Conservation (phyloP, 1,140 invertebrate species). For the Cherax destructor region DNA sequence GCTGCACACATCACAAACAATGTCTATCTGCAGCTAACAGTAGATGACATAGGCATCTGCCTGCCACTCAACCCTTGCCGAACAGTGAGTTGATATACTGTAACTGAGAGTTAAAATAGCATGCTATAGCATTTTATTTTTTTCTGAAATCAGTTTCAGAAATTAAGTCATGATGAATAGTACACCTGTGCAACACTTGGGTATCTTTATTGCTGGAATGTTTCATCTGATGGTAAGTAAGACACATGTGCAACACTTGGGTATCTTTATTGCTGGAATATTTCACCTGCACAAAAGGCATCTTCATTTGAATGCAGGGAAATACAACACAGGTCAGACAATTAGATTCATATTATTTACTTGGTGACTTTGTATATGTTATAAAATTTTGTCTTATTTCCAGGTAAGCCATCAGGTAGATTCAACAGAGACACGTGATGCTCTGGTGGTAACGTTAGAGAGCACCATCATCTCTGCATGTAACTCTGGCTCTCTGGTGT, state of each 20-base stretch:
- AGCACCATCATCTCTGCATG: conserved; percentile 95
- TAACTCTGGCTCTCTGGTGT: conserved; percentile 87
- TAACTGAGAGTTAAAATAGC: no score
- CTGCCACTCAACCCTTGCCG: conserved; percentile 88
- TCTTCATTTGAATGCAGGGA: no score
- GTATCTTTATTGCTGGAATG: no score
- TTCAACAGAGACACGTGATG: conserved; percentile 85
- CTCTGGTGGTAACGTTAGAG: conserved; percentile 95
- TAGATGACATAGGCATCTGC: conserved; percentile 98
- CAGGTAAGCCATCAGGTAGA: conserved; percentile 70
- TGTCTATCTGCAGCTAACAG: conserved; percentile 94
- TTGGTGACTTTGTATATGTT: neutral
- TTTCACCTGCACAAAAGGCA: no score
- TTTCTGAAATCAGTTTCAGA: no score
- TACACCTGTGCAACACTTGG: no score
- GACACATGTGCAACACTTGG: neutral
- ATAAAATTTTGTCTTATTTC: neutral
- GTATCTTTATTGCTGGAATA: no score
- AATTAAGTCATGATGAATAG: no score
- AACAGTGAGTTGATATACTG: conserved; percentile 73
- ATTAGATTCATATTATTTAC: neutral
- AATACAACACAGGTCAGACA: no score
- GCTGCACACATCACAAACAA: conserved; percentile 85
- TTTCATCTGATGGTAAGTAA: neutral
- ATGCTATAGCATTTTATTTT: no score